phyloP scores from a whole-genome alignment of 2,113 vertebrate species.

The Chunga burmeisteri region DNA sequence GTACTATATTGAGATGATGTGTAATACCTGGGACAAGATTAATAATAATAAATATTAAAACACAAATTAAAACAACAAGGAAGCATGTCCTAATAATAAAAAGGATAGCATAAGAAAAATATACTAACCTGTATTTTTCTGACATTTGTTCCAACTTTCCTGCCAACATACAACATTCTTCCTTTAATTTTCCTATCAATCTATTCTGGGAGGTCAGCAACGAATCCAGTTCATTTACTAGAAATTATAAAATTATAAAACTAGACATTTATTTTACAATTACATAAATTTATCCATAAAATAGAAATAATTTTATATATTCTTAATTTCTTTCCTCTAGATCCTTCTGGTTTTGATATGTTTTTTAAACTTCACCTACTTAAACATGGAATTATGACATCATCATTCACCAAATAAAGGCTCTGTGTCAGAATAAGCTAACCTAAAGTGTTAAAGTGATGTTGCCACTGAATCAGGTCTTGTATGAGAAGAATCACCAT shows the following conservation, averaged over 20 bases:
- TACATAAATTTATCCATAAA: background rate
- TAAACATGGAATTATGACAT: background rate
- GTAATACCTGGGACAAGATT: background rate
- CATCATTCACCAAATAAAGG: background rate
- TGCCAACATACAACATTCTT: slow-evolving; percentile 82
- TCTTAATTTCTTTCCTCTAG: background rate
- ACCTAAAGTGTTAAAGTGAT: background rate
- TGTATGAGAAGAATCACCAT: background rate
- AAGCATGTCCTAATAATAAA: background rate
- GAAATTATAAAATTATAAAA: slow-evolving; percentile 48
- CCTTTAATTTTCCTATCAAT: slow-evolving; percentile 86
- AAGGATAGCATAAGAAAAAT: background rate
- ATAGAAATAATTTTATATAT: background rate
- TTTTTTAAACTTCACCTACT: background rate
- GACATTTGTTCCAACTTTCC: slow-evolving; percentile 81
- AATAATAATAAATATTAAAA: background rate
- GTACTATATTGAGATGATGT: background rate
- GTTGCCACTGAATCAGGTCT: background rate
- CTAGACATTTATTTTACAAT: background rate
- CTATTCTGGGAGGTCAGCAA: slow-evolving; percentile 88
- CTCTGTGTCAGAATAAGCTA: background rate
- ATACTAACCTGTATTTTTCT: slow-evolving; percentile 82
- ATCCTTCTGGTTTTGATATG: background rate
- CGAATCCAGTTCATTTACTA: slow-evolving; percentile 84
- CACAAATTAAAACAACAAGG: background rate